Conservation (phyloP, 2,797 vertebrate genomes). For the Clarias laeviceps region DNA sequence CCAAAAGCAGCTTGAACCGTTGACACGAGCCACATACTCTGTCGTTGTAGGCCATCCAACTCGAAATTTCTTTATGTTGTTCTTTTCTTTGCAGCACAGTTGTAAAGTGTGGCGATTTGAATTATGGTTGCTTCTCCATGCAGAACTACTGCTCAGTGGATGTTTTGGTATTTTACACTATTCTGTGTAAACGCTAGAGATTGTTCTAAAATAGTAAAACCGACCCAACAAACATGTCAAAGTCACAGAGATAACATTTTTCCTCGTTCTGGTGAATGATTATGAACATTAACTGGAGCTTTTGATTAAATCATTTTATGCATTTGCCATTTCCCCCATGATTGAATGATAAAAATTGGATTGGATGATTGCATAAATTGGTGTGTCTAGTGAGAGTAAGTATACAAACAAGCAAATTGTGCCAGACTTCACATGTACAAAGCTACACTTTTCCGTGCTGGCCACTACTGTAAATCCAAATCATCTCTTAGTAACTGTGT, state of each 20-base stretch:
- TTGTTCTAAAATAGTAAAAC: neutral
- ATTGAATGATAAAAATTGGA: neutral
- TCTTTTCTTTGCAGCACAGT: neutral
- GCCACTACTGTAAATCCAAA: neutral
- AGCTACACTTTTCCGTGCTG: neutral
- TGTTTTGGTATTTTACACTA: neutral
- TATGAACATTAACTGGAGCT: neutral
- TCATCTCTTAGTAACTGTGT: neutral
- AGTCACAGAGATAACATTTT: neutral
- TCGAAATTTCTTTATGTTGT: neutral
- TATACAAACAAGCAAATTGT: neutral
- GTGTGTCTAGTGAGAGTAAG: neutral
- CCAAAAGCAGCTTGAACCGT: neutral
- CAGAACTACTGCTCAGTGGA: neutral
- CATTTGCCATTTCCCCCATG: neutral
- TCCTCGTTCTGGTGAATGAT: neutral
- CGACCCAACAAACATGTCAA: neutral
- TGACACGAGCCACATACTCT: neutral
- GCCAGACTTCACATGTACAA: neutral
- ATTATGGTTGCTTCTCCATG: neutral
- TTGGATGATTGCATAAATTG: neutral
- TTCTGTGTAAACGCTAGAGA: neutral
- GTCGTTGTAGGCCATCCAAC: neutral
- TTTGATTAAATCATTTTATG: neutral
- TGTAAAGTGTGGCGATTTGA: neutral